Evolutionary conservation across 2,113 vertebrate genomes (phyloP), one percentile per base, ranked within the genome.

Genomic region (Sorex fumeus): DNA sequence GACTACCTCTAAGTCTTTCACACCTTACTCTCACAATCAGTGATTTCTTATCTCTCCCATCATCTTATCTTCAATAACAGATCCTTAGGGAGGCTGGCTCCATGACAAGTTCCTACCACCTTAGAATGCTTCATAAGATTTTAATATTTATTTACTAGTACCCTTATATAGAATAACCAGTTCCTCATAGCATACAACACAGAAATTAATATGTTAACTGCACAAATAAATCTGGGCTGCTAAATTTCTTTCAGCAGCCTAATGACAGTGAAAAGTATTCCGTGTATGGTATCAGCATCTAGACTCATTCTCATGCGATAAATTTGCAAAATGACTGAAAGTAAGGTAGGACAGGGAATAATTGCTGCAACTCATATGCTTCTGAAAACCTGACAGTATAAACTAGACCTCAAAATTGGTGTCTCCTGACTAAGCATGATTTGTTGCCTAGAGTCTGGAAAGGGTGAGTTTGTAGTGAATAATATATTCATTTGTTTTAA

Each of bases 381-480:
- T 12, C 2, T 4, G 6, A 30, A 57, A 79, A 16, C 12, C 6
- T 27, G 16, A 30, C 30, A 82, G 69, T 25, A 43, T 47, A 70
- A 9, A 13, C 6, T 27, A 21, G 62, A 36, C 27, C 10, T 19
- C 32, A 57, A 19, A 28, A 15, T 27, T 4, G 8, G 3, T 27
- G 36, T 21, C 30, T 27, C 13, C 77, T n/a, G 40, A 32, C 15
- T 1, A 0, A 28, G n/a, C 3, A 6, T 1, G 60, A n/a, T 40
- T 21, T n/a, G 2, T 23, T 15, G 8, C 21, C 40, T 34, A 19
- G 6, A 23, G 18, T 21, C 25, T 36, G 8, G 1, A 28, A 19
- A 40, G 3, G 3, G 0, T 7, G 4, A 9, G 13, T 15, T 47
- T 11, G 0, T 34, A 34, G 5, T 36, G 25, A 3, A 6, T 1